Evolutionary conservation across 2,888 invertebrate species (phyloP), one percentile per base, ranked within the genome.

Genomic region (Sclerodermus sp.): DNA sequence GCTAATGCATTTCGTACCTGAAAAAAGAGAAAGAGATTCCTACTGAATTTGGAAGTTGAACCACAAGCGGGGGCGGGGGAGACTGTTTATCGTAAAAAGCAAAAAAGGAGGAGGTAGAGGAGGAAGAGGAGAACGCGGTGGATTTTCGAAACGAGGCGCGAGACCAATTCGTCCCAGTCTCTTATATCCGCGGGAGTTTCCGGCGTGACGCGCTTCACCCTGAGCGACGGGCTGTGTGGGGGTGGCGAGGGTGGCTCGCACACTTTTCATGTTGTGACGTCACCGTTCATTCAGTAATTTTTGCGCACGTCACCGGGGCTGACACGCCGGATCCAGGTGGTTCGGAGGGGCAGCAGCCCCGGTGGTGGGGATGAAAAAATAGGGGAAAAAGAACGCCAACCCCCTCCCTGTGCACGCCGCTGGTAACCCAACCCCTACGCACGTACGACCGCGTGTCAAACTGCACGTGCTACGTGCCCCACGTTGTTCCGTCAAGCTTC

Each of bases 281-380:
- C 76, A 73, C 67, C 70, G 73, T 77, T 77, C 77, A 78, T 78
- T 78, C 77, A 78, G 75, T 71, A 76, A 77, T 76, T 76, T 77
- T 77, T 76, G 75, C 74, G 70, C 74, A 70, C 73, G 74, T 75
- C 77, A 76, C 68, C 70, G 70, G 64, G 60, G 65, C 66, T 64
- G 64, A 64, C 64, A 64, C 64, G 61, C 64, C 61, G 59, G 64
- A 60, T 60, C 45, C 66, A 61, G 61, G 61, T 60, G 56, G 61
- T 64, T 62, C 66, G 66, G 68, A 67, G 68, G 64, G 68, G 64
- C 56, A 64, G 55, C 48, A 57, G 60, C 51, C n/a, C 56, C 49
- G 44, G 64, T 67, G 57, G 66, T 70, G 71, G 71, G 72, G 73
- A 68, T 67, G 70, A 74, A 76, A 76, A 77, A 77, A 74, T 69